Evolutionary conservation across 2,113 vertebrate species (phyloP), one percentile per base, ranked within the genome.

Genomic region (Pachycephala philippinensis): DNA sequence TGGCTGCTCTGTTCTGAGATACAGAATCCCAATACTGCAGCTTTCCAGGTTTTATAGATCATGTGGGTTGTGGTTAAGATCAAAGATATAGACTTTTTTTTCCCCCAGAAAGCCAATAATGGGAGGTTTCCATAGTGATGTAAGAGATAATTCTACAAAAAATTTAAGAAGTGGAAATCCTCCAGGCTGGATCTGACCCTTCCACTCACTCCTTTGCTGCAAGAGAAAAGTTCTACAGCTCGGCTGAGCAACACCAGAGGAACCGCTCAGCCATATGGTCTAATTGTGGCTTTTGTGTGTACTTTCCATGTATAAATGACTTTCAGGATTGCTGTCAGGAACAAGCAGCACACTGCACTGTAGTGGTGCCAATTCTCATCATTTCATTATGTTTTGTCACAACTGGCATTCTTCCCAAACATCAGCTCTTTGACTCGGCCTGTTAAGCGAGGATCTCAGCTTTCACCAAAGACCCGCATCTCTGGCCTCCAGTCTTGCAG

Each of bases 261-360:
- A 89, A 57, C 47, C 0, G 0, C 69, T 95, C 84, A 64, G 63
- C 53, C 91, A 83, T 86, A 69, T 84, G 79, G 75, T 84, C 85
- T 74, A 80, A 92, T 95, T 85, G 57, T 69, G 74, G 52, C 49
- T 82, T 87, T 84, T 94, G 61, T 74, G 35, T 87, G 28, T 65
- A 22, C 53, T 96, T 93, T 53, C 81, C 74, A 37, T 47, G 44
- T 50, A 47, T 53, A 94, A 94, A 89, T 28, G 57, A 79, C 84
- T 92, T 89, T 75, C 89, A 76, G 93, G 40, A 69, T 26, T 87
- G 81, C 81, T 91, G 81, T 91, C 84, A 95, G 65, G 77, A 86
- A 39, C 65, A 85, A 89, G 81, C 87, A 87, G 49, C 2, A 1
- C 64, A 39, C 20, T 72, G 40, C 57, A 85, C 49, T 91, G 57